Evolutionary conservation across 2,888 invertebrate genomes (phyloP), one percentile per base, ranked within the genome.

Genomic region (Lottia gigantea): DNA sequence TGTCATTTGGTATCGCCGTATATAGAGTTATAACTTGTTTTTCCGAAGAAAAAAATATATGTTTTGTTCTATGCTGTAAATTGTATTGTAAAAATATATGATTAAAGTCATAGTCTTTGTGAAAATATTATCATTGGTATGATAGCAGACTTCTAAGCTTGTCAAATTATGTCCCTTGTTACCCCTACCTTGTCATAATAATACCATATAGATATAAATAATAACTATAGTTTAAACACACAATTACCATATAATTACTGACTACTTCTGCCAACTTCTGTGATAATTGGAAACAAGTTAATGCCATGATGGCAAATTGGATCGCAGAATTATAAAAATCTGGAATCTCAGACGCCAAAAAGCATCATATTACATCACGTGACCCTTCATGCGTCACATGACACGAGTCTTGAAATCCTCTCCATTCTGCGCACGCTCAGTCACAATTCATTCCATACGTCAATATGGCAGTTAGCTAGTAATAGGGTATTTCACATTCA

Each of bases 251-350:
- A 23, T 55, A 23, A 55, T 55, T 23, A 55, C 19, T 23, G 14
- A 23, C 55, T 55, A 23, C 23, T 23, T 55, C 23, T 23, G 55
- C 55, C 23, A 55, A 23, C 23, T 55, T 55, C 55, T 55, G 19
- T 23, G 55, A 55, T 55, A 55, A 55, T 55, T 55, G 55, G 55
- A 55, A 55, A 55, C 23, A 23, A 55, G 55, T 55, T 55, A 55
- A 55, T 55, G 55, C 55, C 55, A 55, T 23, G 55, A 23, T 55
- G 19, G 55, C 55, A 55, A 55, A 55, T 55, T 55, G 55, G 55
- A 55, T 23, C 11, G 55, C 19, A 19, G 19, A 55, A 23, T 23
- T 55, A 55, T 55, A 19, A 55, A 55, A 55, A 55, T 55, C 55
- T 11, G 19, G 55, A 19, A 55, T 55, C 55, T 55, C 23, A 19